These are phyloP conservation scores for Entomobrya proxima DNA, from an alignment of 2,888 invertebrate genomes.

Conservation along the genomic window DNA sequence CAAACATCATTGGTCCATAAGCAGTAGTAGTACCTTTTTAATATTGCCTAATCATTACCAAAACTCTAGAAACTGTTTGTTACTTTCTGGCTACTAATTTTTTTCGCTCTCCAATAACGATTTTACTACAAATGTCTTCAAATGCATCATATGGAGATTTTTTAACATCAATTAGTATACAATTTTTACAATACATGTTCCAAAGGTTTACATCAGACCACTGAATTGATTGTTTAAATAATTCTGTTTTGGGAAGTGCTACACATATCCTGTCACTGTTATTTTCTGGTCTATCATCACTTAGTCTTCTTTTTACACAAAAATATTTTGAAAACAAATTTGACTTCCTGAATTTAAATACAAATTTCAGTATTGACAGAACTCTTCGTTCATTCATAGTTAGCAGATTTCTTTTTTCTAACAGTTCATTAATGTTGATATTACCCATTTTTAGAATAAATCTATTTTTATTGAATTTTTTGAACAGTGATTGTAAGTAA, in stretches of 20 bases:
- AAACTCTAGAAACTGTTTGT: not conserved
- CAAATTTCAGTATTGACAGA: slow-evolving; percentile 15
- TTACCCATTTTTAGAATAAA: not conserved
- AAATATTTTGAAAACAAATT: not conserved
- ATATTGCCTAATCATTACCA: not conserved
- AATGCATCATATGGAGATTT: not conserved
- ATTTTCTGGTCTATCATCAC: not conserved
- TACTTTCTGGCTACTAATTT: not conserved
- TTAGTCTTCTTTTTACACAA: not conserved
- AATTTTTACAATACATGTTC: not conserved
- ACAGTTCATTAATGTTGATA: not conserved
- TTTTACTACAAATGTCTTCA: not conserved
- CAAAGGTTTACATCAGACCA: not conserved
- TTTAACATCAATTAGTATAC: not conserved
- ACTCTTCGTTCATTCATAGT: slow-evolving; percentile 16
- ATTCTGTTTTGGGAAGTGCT: not conserved
- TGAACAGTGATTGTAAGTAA: not conserved
- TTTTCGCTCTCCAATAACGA: not conserved
- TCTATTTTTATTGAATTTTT: not conserved
- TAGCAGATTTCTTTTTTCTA: not conserved
- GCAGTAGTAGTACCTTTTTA: no score
- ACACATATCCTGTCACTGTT: no score
- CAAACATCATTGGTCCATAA: not conserved
- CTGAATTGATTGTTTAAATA: slow-evolving; percentile 6
- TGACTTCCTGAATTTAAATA: not conserved